These are phyloP conservation scores for Sitophilus oryzae DNA, from an alignment of 1,140 invertebrate genomes.

Conservation along the genomic window DNA sequence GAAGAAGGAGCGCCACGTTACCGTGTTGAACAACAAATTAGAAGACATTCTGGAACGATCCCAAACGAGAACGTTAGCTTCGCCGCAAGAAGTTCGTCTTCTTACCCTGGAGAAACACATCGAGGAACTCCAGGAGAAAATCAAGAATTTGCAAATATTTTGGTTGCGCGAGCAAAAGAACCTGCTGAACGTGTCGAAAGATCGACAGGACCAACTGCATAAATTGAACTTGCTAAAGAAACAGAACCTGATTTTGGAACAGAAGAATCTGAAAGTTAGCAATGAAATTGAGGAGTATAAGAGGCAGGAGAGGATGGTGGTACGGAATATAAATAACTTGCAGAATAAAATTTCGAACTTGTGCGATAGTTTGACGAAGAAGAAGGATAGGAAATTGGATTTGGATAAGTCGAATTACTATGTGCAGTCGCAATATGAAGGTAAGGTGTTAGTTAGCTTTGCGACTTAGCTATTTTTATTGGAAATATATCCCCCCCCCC, in stretches of 20 bases:
- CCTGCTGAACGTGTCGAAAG: constrained; percentile 58
- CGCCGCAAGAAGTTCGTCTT: constrained; percentile 52
- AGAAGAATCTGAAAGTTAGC: constrained; percentile 64
- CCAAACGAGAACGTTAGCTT: constrained; percentile 18
- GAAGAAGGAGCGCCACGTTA: constrained; percentile 51
- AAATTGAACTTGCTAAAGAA: constrained; percentile 63
- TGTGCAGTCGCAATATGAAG: constrained; percentile 50
- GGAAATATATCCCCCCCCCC: too few relatives aligned
- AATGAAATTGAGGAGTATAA: constrained; percentile 54
- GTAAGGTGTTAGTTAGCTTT: constrained; percentile 40
- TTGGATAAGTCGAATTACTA: constrained; percentile 57
- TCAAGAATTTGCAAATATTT: constrained; percentile 58
- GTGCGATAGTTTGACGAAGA: constrained; percentile 54
- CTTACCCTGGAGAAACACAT: constrained; percentile 57
- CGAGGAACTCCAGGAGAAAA: constrained; percentile 51
- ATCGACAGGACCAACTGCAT: constrained; percentile 58
- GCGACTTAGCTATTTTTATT: too few relatives aligned
- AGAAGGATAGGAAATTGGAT: constrained; percentile 51
- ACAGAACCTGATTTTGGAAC: constrained; percentile 67
- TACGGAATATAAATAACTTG: constrained; percentile 53
- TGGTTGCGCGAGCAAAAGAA: constrained; percentile 70
- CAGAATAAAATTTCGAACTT: constrained; percentile 55
- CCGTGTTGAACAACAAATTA: constrained; percentile 52
- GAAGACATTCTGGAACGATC: constrained; percentile 48
- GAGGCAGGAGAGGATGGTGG: constrained; percentile 52